These are phyloP conservation scores for Teinopalpus imperialis DNA, from an alignment of 2,888 invertebrate species.

Conservation along the genomic window DNA sequence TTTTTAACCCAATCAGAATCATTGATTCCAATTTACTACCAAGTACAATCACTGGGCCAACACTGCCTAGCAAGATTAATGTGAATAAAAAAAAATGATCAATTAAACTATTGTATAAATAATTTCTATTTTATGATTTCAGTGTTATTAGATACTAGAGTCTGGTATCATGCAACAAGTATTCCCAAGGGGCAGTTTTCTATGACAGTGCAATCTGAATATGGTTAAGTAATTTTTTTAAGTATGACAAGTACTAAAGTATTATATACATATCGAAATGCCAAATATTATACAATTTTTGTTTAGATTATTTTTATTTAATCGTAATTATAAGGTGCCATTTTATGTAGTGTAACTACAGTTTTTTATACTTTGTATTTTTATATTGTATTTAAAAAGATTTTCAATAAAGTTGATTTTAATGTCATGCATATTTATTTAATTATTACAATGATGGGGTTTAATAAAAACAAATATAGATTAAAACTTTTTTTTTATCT, in stretches of 20 bases:
- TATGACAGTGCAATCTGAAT: conserved; percentile 94
- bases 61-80: too few species aligned
- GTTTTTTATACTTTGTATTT: conserved; percentile 40
- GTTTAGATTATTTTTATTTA: conserved; percentile 43
- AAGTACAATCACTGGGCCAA: too few species aligned
- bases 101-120: too few species aligned
- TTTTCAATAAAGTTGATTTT: conserved; percentile 29
- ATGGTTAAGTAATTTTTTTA: conserved; percentile 82
- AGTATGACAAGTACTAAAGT: conserved; percentile 43
- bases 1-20: too few species aligned
- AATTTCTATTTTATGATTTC: too few species aligned
- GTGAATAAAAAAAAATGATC: too few species aligned
- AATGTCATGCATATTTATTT: conserved; percentile 44
- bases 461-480: conserved; percentile 45
- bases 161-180: conserved; percentile 95
- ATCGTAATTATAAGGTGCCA: conserved; percentile 57
- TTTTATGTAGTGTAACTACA: conserved; percentile 64
- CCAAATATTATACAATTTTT: conserved; percentile 59
- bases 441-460: conserved; percentile 35
- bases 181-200: conserved; percentile 92
- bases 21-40: too few species aligned
- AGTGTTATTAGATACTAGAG: conserved; percentile 93
- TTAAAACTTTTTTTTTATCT: conserved; percentile 69
- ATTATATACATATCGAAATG: conserved; percentile 67
- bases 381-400: conserved; percentile 14